Evolutionary conservation across 35 echinoderm and acorn worm species (phyloP), one percentile per base, ranked within the genome.

Genomic region (Patiria miniata): DNA sequence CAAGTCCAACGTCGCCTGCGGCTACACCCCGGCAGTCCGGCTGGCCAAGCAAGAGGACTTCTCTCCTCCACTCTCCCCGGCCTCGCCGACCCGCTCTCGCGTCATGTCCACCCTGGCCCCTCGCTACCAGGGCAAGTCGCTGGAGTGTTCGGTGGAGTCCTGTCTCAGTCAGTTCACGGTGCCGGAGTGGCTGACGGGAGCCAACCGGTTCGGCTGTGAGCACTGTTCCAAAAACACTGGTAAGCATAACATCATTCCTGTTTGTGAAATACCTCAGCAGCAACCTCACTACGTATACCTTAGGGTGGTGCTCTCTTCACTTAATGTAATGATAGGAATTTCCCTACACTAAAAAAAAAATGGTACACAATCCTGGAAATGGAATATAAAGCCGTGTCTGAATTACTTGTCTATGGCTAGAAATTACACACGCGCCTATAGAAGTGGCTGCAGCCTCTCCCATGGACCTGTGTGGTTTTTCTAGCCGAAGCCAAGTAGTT

Each of bases 141-240:
- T 94, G 36, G 96, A 99, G 68, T 99, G 96, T 52, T 99, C 96
- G 16, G 90, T 99, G 9, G 51, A 93, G 83, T 95, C 96, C 15
- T 99, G 96, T 69, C 93, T 99, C 18, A 94, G 89, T 68, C 96
- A 99, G 78, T 99, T 99, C 59, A 99, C 96, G 23, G 83, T 87
- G 0, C 96, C 92, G 8, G 96, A 99, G 37, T 91, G 90, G 39
- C 80, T 99, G 23, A 99, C 96, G 39, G 96, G 96, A 9, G 22
- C 92, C 1, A 99, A 99, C 57, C 89, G 86, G 55, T 99, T 99
- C 92, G 96, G 96, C 17, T 99, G 96, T 37, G 96, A 99, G 78
- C 85, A 76, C 77, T 99, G 96, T 68, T 87, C 96, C 32, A 90
- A 89, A 55, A 89, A 85, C 28, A 18, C 36, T 36, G 82, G 82